Evolutionary conservation across 2,888 invertebrate species (phyloP).

Genomic region (Pollenia amentaria): DNA sequence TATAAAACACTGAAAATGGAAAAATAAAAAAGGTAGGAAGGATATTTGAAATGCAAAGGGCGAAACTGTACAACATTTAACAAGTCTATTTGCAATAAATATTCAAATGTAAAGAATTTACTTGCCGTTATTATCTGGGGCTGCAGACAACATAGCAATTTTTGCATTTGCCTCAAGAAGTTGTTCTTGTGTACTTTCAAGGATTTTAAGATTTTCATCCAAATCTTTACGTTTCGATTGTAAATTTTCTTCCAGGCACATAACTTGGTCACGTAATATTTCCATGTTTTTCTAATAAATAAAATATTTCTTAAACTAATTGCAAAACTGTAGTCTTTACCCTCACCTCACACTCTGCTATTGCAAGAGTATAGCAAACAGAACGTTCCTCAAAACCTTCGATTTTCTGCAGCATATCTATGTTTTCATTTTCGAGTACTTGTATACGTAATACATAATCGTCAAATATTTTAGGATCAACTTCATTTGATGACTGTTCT

Average conservation of each 20-base stretch:
- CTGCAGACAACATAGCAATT: slow-evolving; percentile 79
- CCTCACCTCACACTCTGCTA: slow-evolving; percentile 82
- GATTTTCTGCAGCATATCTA: slow-evolving; percentile 80
- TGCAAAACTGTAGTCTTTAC: background rate
- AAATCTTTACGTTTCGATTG: slow-evolving; percentile 82
- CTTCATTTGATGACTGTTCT: slow-evolving; percentile 17
- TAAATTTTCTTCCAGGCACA: slow-evolving; percentile 83
- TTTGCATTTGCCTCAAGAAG: slow-evolving; percentile 82
- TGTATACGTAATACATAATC: slow-evolving; percentile 65
- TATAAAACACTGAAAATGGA: too few species aligned
- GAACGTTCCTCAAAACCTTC: slow-evolving; percentile 79
- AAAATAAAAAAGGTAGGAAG: too few species aligned
- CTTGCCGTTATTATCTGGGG: slow-evolving; percentile 80
- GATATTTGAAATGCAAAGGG: too few species aligned
- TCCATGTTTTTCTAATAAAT: slow-evolving; percentile 80
- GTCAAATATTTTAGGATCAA: slow-evolving; percentile 59
- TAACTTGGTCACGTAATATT: slow-evolving; percentile 81
- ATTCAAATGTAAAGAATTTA: background rate
- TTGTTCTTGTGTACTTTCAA: slow-evolving; percentile 83
- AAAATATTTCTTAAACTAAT: background rate
- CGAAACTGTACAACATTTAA: too few species aligned
- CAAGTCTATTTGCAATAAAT: too few species aligned
- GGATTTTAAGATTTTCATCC: slow-evolving; percentile 81
- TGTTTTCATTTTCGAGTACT: slow-evolving; percentile 80
- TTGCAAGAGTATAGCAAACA: slow-evolving; percentile 77